Evolutionary conservation across 2,797 vertebrate genomes (phyloP).

Genomic region (Melanotaenia boesemani): DNA sequence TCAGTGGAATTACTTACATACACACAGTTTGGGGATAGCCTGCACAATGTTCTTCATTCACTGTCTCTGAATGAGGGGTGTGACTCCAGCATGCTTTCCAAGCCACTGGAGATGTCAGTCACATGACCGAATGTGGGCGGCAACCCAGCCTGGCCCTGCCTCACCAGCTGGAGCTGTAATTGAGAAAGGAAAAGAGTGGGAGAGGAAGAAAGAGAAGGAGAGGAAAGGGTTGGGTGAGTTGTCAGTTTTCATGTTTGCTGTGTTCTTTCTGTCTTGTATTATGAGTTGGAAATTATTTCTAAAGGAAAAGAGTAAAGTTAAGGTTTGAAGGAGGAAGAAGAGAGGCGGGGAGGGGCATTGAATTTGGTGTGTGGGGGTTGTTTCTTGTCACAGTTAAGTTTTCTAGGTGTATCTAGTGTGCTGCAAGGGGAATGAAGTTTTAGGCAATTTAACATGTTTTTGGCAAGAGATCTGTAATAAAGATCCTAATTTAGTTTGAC

Average conservation of each 20-base stretch:
- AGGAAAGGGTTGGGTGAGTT: constrained; percentile 82
- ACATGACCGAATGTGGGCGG: constrained; percentile 78
- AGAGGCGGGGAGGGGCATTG: neutral
- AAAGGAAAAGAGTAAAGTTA: neutral
- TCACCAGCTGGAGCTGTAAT: constrained; percentile 83
- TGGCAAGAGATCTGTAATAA: constrained; percentile 26
- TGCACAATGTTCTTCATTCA: constrained; percentile 69
- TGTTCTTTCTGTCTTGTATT: constrained; percentile 35
- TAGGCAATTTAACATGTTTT: constrained; percentile 27
- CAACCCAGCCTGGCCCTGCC: constrained; percentile 63
- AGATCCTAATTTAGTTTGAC: constrained; percentile 2
- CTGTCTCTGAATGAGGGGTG: constrained; percentile 81
- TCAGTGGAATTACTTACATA: constrained; percentile 15
- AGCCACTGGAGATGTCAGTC: constrained; percentile 67
- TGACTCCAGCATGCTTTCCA: constrained; percentile 67
- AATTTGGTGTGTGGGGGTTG: constrained; percentile 23
- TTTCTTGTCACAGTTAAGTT: constrained; percentile 57
- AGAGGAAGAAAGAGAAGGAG: constrained; percentile 67
- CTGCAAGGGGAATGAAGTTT: constrained; percentile 23
- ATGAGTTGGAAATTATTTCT: constrained; percentile 8
- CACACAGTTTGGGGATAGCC: constrained; percentile 28
- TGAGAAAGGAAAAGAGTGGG: constrained; percentile 70
- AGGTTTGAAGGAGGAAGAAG: neutral
- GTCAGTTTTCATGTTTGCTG: constrained; percentile 50
- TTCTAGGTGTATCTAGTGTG: constrained; percentile 62